phyloP scores from a whole-genome alignment of 2,113 vertebrate genomes.

The Microtus ochrogaster region DNA sequence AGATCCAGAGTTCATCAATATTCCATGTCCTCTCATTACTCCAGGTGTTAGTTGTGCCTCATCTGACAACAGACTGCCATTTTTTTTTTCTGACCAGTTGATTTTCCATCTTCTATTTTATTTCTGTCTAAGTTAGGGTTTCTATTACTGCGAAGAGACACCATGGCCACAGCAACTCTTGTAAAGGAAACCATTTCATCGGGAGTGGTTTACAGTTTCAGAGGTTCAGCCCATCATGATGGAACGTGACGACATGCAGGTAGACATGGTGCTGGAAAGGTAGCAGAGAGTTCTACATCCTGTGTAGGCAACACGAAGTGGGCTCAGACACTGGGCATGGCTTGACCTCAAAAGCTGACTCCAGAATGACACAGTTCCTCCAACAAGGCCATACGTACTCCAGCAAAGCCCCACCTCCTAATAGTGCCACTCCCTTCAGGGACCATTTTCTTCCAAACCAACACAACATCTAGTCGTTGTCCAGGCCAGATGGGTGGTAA shows the following conservation, averaged over 20 bases:
- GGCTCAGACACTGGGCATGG: background rate
- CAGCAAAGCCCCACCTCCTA: background rate
- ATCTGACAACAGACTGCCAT: fast-evolving
- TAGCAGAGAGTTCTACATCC: background rate
- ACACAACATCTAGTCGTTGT: background rate
- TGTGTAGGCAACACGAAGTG: background rate
- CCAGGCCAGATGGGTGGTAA: too few species aligned
- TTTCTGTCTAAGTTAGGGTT: background rate
- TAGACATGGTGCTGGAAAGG: background rate
- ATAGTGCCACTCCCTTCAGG: background rate
- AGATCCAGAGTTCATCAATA: background rate
- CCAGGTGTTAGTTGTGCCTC: background rate
- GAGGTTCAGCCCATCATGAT: background rate
- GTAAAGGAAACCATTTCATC: background rate
- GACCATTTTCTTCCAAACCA: background rate
- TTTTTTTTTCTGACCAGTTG: too few species aligned
- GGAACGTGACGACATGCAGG: background rate
- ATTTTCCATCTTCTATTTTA: background rate
- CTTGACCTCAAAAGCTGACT: background rate
- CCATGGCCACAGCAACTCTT: background rate
- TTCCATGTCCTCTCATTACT: background rate
- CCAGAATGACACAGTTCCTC: background rate
- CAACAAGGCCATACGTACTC: background rate
- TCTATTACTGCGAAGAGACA: background rate
- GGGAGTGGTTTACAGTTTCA: background rate